Evolutionary conservation across 92 coral and sea anemone species (phyloP).

Genomic region (Umimayanthus chanpuru): DNA sequence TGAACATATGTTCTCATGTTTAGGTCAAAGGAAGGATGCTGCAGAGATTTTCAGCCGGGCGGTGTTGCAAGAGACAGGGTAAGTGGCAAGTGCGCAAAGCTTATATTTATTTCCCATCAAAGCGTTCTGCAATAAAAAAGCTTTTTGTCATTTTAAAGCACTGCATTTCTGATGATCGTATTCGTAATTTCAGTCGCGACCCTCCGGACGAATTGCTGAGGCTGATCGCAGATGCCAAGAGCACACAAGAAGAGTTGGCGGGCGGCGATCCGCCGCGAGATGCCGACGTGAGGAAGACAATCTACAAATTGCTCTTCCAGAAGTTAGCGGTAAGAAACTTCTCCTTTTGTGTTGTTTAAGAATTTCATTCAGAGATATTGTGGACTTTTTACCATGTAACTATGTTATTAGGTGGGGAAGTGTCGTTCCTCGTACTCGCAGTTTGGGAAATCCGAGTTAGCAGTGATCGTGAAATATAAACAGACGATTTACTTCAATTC

Average conservation of each 20-base stretch:
- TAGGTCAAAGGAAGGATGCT: neutral
- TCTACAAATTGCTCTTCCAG: neutral
- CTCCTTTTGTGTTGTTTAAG: neutral
- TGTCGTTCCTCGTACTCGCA: no score
- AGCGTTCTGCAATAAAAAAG: slow-evolving; percentile 1
- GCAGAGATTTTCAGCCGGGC: neutral
- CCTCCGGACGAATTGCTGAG: neutral
- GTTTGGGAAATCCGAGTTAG: no score
- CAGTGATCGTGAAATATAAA: no score
- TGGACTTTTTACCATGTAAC: no score
- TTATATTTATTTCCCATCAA: neutral
- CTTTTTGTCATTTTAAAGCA: neutral
- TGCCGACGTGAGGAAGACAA: neutral
- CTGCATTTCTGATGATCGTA: neutral
- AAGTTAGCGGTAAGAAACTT: slow-evolving; percentile 13
- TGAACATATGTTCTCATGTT: neutral
- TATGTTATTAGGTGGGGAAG: no score
- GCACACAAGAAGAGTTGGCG: neutral
- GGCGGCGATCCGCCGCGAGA: neutral
- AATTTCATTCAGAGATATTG: no score
- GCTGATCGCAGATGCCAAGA: neutral
- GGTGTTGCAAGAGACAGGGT: slow-evolving; percentile 9
- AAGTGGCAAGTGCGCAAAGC: neutral
- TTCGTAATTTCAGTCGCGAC: neutral
- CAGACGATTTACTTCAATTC: no score